Evolutionary conservation across 2,888 invertebrate species (phyloP), one percentile per base, ranked within the genome.

Genomic region (Anodontia alba): DNA sequence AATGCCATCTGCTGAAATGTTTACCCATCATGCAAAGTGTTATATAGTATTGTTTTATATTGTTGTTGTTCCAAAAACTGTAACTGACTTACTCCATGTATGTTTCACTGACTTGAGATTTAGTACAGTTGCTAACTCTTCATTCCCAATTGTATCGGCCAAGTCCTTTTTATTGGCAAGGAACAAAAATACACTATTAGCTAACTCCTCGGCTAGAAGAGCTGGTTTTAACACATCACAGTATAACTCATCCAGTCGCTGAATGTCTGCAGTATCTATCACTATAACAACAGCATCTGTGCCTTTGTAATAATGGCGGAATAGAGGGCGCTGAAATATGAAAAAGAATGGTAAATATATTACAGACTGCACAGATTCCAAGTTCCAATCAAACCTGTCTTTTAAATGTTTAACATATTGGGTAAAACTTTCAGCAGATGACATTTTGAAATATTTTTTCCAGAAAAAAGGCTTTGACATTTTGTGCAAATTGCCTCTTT

Each of bases 211-310:
- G 8, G 92, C 91, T 20, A 80, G 75, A 10, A 89, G 67, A 0
- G 91, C 91, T n/a, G 91, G 92, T 75, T 91, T 91, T 43, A 92
- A 87, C 73, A 92, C 90, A 71, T 92, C 92, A 89, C 90, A 90
- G 71, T 91, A 90, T 12, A 92, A 80, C 69, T 92, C 92, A 43
- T 92, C 91, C 38, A 92, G 54, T 36, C 92, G 72, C 69, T 92
- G 91, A 3, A 84, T 75, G 71, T 92, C 92, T 8, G 88, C 81
- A 51, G 90, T 89, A 72, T 92, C 92, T n/a, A 92, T 89, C 49
- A 92, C 90, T 36, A 92, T 90, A 15, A 92, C 90, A n/a, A 92
- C 92, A 12, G 92, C 92, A 80, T 92, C 91, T 0, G 91, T 90
- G 2, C 92, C 92, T 81, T 91, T 91, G 87, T 92, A 92, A 83